Conservation (phyloP, 2,888 invertebrate genomes). For the Drosophila conformis region DNA sequence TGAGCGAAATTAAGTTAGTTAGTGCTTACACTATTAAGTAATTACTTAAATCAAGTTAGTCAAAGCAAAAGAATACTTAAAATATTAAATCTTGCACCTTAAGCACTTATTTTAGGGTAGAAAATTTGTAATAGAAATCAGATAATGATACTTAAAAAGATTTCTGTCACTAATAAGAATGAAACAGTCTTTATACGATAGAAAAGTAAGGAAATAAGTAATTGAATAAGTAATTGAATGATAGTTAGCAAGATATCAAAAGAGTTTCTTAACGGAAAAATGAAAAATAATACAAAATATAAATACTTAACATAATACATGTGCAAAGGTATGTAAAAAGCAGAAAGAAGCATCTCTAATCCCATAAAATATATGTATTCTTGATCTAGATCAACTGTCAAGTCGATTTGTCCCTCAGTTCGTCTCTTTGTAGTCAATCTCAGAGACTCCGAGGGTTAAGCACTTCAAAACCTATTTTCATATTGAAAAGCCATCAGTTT, state of each 20-base stretch:
- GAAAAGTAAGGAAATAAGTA: neutral
- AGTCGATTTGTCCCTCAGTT: neutral
- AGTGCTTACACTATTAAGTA: neutral
- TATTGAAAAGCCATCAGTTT: neutral
- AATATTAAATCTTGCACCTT: neutral
- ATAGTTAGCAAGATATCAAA: neutral
- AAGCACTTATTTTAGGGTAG: too few relatives aligned
- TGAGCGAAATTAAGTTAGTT: neutral
- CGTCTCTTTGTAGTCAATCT: neutral
- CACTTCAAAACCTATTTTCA: neutral
- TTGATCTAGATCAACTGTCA: neutral
- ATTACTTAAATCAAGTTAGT: neutral
- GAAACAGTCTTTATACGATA: accelerated
- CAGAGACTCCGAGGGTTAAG: neutral
- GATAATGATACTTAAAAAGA: neutral
- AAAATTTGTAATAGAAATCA: neutral
- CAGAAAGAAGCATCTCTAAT: neutral
- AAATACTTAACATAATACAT: neutral
- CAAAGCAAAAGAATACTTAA: neutral
- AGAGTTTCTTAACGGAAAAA: neutral
- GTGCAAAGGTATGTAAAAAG: neutral
- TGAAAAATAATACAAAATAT: neutral
- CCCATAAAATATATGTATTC: neutral
- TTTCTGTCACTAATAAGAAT: too few relatives aligned
- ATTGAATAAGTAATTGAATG: accelerated